Evolutionary conservation across 2,797 vertebrate genomes (phyloP), one percentile per base, ranked within the genome.

Genomic region (Labroides dimidiatus): DNA sequence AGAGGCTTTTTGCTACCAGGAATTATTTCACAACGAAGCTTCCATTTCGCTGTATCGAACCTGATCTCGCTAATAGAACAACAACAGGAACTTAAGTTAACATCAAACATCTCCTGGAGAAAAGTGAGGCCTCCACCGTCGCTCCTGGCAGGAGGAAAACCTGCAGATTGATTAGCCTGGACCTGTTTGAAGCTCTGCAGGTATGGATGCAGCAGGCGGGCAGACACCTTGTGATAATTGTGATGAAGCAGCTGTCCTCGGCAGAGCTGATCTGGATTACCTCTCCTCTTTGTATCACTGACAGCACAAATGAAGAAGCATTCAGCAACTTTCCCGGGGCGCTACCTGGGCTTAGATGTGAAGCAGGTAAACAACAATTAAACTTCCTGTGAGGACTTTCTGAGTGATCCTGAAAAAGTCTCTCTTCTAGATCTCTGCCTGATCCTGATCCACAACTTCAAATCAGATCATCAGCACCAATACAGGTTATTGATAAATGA

Each of bases 231-330:
- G 80, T 85, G 88, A 81, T 92, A 93, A 93, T 92, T 91, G 89
- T 89, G 90, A 93, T 91, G 77, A 92, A 92, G 87, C 88, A 84
- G 81, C 88, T 91, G 90, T 89, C 86, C 73, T 77, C 71, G 77
- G 81, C 70, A 64, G 81, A 83, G 82, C 86, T 90, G 86, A 90
- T 92, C 91, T 87, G 85, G 88, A 89, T 91, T 87, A 86, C 87
- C 82, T 78, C 76, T 88, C 72, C 84, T 86, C 80, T 91, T 87
- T 91, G 88, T 90, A 85, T 80, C 79, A 71, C 77, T 89, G 90
- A 89, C 91, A 91, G 87, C 64, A 23, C 74, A 86, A 91, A 93
- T 91, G 91, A 93, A 93, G 86, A 92, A 87, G 77, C 84, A 90
- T 92, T 81, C 81, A 57, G 62, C 74, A 57, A 72, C 72, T 81